Evolutionary conservation across 2,113 vertebrate genomes (phyloP).

Genomic region (Anhinga rufa): DNA sequence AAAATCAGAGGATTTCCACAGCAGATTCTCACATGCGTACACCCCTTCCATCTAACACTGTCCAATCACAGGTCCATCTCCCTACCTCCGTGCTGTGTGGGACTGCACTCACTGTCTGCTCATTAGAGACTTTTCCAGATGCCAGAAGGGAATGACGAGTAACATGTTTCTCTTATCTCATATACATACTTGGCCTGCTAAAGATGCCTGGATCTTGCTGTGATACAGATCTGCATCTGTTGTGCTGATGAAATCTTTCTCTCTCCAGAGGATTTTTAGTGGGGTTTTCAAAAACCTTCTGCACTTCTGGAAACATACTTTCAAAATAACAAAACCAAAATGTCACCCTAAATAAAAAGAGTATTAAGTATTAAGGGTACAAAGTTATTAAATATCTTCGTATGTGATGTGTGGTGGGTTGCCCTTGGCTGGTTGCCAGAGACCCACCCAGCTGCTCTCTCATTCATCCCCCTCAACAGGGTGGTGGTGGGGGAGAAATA

Average conservation of each 20-base stretch:
- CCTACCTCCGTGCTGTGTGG: fast-evolving
- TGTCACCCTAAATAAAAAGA: background rate
- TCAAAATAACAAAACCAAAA: background rate
- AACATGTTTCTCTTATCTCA: fast-evolving
- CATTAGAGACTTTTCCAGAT: background rate
- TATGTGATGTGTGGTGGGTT: background rate
- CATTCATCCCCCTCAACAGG: background rate
- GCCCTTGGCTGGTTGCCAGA: background rate
- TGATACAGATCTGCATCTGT: background rate
- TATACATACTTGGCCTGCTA: fast-evolving
- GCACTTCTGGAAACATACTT: too few relatives aligned
- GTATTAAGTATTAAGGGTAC: background rate
- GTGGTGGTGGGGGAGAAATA: background rate
- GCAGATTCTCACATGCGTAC: fast-evolving
- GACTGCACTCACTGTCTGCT: background rate
- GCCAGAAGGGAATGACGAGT: background rate
- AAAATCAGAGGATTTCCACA: background rate
- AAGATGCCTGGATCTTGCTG: background rate
- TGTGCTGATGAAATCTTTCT: too few relatives aligned
- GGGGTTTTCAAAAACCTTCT: background rate
- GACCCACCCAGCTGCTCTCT: too few relatives aligned
- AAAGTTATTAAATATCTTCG: background rate
- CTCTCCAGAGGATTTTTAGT: background rate
- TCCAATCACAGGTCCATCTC: fast-evolving
- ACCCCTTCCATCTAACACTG: background rate